Base-by-base conservation (phyloP, 2,797 vertebrate species). In the Channa striata region DNA sequence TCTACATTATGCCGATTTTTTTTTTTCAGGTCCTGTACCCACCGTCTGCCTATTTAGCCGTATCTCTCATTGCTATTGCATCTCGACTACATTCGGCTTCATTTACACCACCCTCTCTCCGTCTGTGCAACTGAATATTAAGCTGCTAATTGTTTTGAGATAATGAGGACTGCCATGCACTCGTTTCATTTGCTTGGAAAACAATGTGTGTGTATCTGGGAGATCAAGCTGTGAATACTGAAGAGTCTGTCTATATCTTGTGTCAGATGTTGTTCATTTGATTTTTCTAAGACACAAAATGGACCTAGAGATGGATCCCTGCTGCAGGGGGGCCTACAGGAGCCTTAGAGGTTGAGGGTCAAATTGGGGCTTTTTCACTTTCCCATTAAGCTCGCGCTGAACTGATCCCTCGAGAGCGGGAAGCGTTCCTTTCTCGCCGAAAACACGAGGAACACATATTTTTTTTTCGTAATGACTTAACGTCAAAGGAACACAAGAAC, bases 221-320 rank as follows among this genome's bases (percentile, higher is more conserved):
- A 84, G 86, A 84, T 84, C 82, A 93, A 92, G 85, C 90, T 91
- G 90, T 93, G 90, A 92, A 89, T 91, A 92, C 82, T 76, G 79
- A 90, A 64, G 83, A 81, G 88, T 90, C 73, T 90, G 91, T 93
- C 91, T 91, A 87, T 93, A 91, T 89, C 80, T 87, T 69, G 90
- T 92, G 87, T 90, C 87, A 83, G 84, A 89, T 90, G 89, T 93
- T 88, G 85, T 93, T 91, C 81, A 87, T 92, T 92, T 88, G 80
- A 85, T 87, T 83, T 93, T 90, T 83, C 60, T 65, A 85, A 83
- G 91, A 91, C 87, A 91, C 89, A 72, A 87, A 88, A 86, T 72
- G 88, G 90, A 91, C 91, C 90, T 91, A 80, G 73, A 80, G 63
- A 87, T 57, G 63, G 82, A 80, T 83, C 71, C 78, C 75, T 73